Base-by-base conservation (phyloP, 2,888 invertebrate species). In the Arrhopalites spinosus region DNA sequence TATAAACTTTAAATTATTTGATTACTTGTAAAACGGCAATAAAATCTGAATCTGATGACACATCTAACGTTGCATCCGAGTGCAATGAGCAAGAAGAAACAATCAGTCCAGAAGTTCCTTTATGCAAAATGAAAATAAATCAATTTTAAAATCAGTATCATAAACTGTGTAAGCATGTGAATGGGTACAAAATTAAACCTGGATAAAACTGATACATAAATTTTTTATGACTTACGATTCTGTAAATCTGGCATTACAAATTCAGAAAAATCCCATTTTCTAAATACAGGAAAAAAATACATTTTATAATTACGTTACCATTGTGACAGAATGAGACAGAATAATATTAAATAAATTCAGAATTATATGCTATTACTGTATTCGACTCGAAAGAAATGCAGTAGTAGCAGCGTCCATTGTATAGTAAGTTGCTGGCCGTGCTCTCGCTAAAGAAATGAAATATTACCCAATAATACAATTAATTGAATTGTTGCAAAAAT, bases 391-490 rank as follows among this genome's bases (percentile, higher is more conserved):
- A 11, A 82, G 70, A 73, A 81, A 82, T 13, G 81, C 81, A 50
- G 82, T 82, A 15, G 82, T 82, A 1, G 82, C 80, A 13, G 82
- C 82, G 73, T 82, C 82, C 80, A 82, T 79, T 23, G 81, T 81
- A 47, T 81, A 82, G 61, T 82, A 82, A 0, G 79, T 81, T 8
- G 79, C 78, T 25, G 82, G 80, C 66, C 82, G 68, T 20, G 81
- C 80, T 17, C 82, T 78, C 53, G 82, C 81, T 81, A 64, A n/a
- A 64, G 56, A 56, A 66, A 74, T 20, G 43, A 43, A 36, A 50
- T 17, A 50, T 23, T 27, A 11, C n/a, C 25, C 53, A 61, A 59
- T 59, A n/a, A 2, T 59, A 2, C 13, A 20, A 23, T 59, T 23
- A 20, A 59, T 7, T 2, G 25, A 20, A 59, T 20, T 3, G 8